Percentiles rank a stretch among this genome's conserved stretches.
phyloP scores from a whole-genome alignment of 1,140 invertebrate species.

The Neoseiulus cucumeris region DNA sequence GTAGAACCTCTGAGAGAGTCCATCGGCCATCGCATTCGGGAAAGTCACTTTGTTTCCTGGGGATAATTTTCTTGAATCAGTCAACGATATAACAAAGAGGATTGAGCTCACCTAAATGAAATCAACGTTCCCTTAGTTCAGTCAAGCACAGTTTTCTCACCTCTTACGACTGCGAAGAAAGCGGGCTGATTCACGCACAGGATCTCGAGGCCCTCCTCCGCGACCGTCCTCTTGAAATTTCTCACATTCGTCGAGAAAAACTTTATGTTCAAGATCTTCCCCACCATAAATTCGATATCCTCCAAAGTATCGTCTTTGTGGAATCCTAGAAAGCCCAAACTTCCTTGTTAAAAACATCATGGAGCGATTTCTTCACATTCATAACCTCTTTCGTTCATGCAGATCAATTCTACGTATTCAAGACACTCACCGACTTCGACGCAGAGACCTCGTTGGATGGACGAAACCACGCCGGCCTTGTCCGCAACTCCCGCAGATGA shows the following conservation, averaged over 20 bases:
- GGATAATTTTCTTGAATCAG: neutral
- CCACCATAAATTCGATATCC: slow-evolving; percentile 35
- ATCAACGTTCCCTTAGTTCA: no score
- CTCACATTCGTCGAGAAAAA: slow-evolving; percentile 52
- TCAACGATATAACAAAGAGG: neutral
- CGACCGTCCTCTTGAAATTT: slow-evolving; percentile 53
- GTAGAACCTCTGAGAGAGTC: slow-evolving; percentile 52
- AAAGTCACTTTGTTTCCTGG: slow-evolving; percentile 70
- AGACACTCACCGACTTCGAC: slow-evolving; percentile 44
- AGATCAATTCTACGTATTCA: slow-evolving; percentile 6
- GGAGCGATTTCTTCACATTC: no score
- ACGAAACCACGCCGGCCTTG: slow-evolving; percentile 47
- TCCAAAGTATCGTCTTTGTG: neutral
- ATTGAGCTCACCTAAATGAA: neutral
- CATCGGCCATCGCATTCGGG: slow-evolving; percentile 57
- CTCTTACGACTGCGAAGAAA: slow-evolving; percentile 53
- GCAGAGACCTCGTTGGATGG: slow-evolving; percentile 58
- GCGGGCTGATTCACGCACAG: slow-evolving; percentile 54
- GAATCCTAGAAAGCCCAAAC: neutral
- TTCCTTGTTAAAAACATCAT: no score
- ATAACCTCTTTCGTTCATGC: no score
- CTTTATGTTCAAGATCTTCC: slow-evolving; percentile 53
- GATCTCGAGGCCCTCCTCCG: slow-evolving; percentile 38
- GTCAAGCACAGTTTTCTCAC: neutral
- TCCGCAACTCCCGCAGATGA: slow-evolving; percentile 48